phyloP scores from a whole-genome alignment of 2,888 invertebrate species.

The Pyrgus malvae region DNA sequence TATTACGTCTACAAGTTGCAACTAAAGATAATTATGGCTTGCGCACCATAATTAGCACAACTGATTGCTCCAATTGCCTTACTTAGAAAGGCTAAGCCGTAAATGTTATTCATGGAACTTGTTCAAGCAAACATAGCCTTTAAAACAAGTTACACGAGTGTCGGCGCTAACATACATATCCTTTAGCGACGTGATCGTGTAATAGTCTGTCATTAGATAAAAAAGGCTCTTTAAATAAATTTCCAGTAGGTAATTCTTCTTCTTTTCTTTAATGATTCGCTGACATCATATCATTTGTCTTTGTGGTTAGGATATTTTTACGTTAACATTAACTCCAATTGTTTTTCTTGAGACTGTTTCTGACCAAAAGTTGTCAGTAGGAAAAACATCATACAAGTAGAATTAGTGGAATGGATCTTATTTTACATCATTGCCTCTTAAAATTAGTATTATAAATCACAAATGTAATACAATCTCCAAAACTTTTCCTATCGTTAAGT shows the following conservation, averaged over 20 bases:
- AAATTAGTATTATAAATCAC: background rate
- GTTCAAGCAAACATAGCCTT: conserved; percentile 25
- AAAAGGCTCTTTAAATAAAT: conserved; percentile 4
- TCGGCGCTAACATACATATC: conserved; percentile 25
- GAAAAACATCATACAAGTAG: background rate
- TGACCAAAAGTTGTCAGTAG: background rate
- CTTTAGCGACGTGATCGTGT: conserved; percentile 24
- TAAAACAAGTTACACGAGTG: conserved; percentile 28
- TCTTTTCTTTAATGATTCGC: conserved; percentile 1
- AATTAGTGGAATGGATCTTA: background rate
- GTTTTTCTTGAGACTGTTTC: background rate
- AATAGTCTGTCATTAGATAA: conserved; percentile 21
- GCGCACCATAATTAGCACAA: background rate
- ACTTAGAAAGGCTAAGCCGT: conserved; percentile 8
- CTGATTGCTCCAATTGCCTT: conserved; percentile 10
- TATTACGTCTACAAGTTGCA: conserved; percentile 1
- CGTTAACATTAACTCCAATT: background rate
- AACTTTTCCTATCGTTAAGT: background rate
- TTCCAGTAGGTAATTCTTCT: background rate
- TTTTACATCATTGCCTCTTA: background rate
- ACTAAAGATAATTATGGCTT: conserved; percentile 2
- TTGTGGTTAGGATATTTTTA: background rate
- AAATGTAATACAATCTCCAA: background rate
- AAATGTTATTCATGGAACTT: background rate
- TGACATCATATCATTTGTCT: conserved; percentile 13